A percentile compares a stretch with the other conserved stretches of the same genome.
Conservation (phyloP, 1,140 invertebrate species). For the Drosophila guanche region DNA sequence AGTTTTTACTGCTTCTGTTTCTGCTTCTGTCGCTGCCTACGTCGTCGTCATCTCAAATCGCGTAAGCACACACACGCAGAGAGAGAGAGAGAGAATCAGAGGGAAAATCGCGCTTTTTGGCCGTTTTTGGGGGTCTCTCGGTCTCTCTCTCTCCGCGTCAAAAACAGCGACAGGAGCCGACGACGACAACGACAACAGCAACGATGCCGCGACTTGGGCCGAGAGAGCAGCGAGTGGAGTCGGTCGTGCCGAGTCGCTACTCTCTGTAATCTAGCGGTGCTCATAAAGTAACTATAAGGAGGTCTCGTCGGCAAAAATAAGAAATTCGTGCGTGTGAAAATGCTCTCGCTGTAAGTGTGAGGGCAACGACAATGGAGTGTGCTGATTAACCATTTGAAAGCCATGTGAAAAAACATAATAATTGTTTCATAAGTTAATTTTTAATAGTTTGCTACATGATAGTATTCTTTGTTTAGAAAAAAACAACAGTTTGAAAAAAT, state of each 20-base stretch:
- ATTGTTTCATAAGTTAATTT: too few relatives aligned
- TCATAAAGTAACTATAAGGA: too few relatives aligned
- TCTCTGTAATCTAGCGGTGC: slow-evolving; percentile 39
- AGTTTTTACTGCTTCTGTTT: slow-evolving; percentile 19
- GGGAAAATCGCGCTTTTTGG: slow-evolving; percentile 42
- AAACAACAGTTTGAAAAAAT: too few relatives aligned
- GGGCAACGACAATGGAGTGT: too few relatives aligned
- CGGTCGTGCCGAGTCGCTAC: slow-evolving; percentile 14
- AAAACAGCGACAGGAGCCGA: slow-evolving; percentile 50
- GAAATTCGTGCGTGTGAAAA: too few relatives aligned
- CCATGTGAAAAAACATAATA: too few relatives aligned
- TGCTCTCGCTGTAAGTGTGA: too few relatives aligned
- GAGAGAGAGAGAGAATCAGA: slow-evolving; percentile 7
- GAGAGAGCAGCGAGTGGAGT: slow-evolving; percentile 5
- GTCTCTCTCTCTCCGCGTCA: slow-evolving; percentile 30
- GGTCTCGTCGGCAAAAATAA: too few relatives aligned
- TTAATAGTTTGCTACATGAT: too few relatives aligned
- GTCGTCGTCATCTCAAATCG: slow-evolving; percentile 79
- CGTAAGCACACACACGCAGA: slow-evolving; percentile 43
- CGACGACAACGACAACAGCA: slow-evolving; percentile 26
- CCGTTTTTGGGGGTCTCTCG: slow-evolving; percentile 2
- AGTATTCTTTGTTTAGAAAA: too few relatives aligned
- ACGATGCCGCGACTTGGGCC: slow-evolving; percentile 55
- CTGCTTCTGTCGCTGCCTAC: slow-evolving; percentile 1
- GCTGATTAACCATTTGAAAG: too few relatives aligned